phyloP scores from a whole-genome alignment of 2,113 vertebrate species.

The Chionomys nivalis region DNA sequence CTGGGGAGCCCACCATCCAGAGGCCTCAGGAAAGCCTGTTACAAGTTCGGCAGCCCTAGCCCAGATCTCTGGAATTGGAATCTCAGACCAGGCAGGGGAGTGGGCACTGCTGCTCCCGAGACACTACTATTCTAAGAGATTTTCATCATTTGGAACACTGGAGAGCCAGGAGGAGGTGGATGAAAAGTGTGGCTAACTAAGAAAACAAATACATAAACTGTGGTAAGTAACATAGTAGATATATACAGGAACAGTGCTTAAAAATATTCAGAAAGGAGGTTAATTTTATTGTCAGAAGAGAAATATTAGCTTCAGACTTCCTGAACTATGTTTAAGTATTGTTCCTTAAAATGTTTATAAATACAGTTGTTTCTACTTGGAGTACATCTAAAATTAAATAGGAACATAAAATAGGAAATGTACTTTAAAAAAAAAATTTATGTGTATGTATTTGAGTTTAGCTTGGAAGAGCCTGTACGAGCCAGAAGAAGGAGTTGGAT shows the following conservation, averaged over 20 bases:
- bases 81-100: neutral
- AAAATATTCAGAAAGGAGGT: neutral
- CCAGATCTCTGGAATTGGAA: neutral
- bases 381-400: conserved; percentile 45
- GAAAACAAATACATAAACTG: conserved; percentile 13
- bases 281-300: conserved; percentile 12
- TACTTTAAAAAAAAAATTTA: neutral
- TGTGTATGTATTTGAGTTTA: neutral
- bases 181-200: neutral
- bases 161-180: neutral
- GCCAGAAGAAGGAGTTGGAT: neutral
- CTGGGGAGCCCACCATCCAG: neutral
- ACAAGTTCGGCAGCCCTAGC: neutral
- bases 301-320: conserved; percentile 5
- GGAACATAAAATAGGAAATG: neutral
- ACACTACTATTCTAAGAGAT: neutral
- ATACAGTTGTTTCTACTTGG: conserved; percentile 16
- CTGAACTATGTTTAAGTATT: conserved; percentile 40
- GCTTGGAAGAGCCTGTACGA: neutral
- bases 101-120: neutral
- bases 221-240: neutral
- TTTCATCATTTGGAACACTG: neutral
- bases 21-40: neutral
- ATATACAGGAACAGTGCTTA: neutral
- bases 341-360: conserved; percentile 53